A percentile compares a stretch with the other conserved stretches of the same genome.
Evolutionary conservation across 2,797 vertebrate species (phyloP).

Genomic region (Arnoldichthys spilopterus): DNA sequence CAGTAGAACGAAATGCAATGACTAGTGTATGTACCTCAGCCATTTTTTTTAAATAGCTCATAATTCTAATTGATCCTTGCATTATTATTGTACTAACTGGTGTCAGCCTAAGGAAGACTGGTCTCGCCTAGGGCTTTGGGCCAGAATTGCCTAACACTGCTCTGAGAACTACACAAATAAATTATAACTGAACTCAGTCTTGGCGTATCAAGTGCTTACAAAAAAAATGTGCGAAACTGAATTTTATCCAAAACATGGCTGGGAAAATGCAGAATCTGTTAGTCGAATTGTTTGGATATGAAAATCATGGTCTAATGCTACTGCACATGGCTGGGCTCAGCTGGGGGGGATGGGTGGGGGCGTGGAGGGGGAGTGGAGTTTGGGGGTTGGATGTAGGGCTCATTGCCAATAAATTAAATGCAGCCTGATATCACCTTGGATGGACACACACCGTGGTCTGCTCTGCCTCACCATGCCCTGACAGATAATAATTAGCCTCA

Average conservation of each 20-base stretch:
- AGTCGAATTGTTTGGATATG: constrained; percentile 71
- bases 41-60: no score
- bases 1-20: no score
- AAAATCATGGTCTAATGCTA: constrained; percentile 60
- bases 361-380: neutral
- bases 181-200: no score
- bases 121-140: no score
- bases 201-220: no score
- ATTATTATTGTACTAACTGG: no score
- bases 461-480: constrained; percentile 61
- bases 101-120: no score
- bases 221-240: constrained; percentile 31
- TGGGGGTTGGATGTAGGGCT: constrained; percentile 2
- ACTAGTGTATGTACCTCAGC: no score
- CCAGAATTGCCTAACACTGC: no score
- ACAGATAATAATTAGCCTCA: constrained; percentile 65
- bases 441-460: constrained; percentile 62
- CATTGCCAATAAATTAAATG: constrained; percentile 63
- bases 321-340: constrained; percentile 35
- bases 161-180: no score
- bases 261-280: constrained; percentile 66
- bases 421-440: constrained; percentile 71
- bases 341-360: constrained; percentile 3
- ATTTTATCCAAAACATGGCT: neutral
- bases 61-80: no score